Evolutionary conservation across 2,113 vertebrate species (phyloP).

Genomic region (Solea senegalensis): DNA sequence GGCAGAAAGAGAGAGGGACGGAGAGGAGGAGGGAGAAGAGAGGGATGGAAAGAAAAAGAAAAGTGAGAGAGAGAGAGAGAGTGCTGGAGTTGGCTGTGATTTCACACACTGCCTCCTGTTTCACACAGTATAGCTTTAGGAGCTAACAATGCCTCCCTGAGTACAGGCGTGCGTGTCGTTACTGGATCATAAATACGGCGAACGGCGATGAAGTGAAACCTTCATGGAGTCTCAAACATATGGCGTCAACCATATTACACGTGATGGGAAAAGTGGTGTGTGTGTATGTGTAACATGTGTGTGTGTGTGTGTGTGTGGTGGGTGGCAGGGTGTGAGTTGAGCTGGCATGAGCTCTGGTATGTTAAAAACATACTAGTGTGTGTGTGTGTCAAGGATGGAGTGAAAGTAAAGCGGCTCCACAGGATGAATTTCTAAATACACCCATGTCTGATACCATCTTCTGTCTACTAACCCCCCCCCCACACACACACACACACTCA

Average conservation of each 20-base stretch:
- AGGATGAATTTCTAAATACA: conserved; percentile 68
- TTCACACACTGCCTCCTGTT: conserved; percentile 51
- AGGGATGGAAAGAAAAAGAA: conserved; percentile 40
- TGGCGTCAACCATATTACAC: conserved; percentile 20
- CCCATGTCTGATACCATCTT: conserved; percentile 60
- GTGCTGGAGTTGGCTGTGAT: conserved; percentile 33
- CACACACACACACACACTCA: not conserved
- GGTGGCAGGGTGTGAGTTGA: conserved; percentile 57
- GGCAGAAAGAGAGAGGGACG: conserved; percentile 59
- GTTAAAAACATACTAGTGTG: conserved; percentile 29
- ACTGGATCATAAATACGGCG: too few species aligned
- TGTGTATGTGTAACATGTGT: conserved; percentile 6
- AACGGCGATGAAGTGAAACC: conserved; percentile 2
- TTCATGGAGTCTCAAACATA: conserved; percentile 24
- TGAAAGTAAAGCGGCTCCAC: conserved; percentile 60
- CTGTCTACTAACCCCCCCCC: conserved; percentile 10
- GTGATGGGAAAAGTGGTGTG: conserved; percentile 28
- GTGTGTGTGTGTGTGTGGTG: conserved; percentile 17
- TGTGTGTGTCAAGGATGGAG: conserved; percentile 38
- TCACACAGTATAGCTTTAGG: conserved; percentile 52
- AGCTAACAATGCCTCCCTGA: conserved; percentile 53
- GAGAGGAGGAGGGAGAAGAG: conserved; percentile 35
- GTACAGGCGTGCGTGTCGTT: not conserved
- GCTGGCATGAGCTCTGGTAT: conserved; percentile 47
- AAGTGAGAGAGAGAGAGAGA: conserved; percentile 19